Evolutionary conservation across 2,797 vertebrate genomes (phyloP), one percentile per base, ranked within the genome.

Genomic region (Lepus oiostolus): DNA sequence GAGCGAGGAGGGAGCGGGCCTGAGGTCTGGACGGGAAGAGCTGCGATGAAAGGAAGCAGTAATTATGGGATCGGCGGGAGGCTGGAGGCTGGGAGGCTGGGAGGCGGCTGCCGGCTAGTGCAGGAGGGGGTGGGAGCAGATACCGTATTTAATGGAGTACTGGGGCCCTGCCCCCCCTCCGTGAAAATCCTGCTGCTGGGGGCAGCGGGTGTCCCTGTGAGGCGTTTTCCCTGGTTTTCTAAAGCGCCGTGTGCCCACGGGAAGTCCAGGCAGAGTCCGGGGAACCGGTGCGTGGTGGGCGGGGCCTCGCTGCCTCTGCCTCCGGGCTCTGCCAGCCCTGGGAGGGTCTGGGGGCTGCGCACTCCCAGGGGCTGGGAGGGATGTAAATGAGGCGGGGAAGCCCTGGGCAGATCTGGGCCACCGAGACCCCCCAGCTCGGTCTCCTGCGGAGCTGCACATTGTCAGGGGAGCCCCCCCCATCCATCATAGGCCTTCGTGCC

Each of bases 21-120:
- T 97, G 98, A 98, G 98, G 98, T 97, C 97, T 97, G 97, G 97
- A 97, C 88, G 88, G 95, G 96, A 97, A 97, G 98, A 98, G 98
- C 98, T 95, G 97, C 98, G 98, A 97, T 98, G 98, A 98, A 98
- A 98, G 98, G 98, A 97, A 98, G 98, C 97, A 94, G 98, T 99
- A 99, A 99, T 99, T 99, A 99, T 2, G 98, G 98, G 98, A 98
- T 97, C 98, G 85, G 96, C 98, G 91, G 98, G 98, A 98, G 98
- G 98, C 98, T 97, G 98, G 98, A 98, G 98, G 98, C 98, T 97
- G 98, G 83, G 80, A 42, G 86, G 85, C 84, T 17, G 24, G 24
- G 32, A 24, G 93, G 83, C 88, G 8, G 97, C 96, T 97, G 97
- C 98, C 86, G 98, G 97, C 90, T 97, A 98, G 92, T 4, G 94